phyloP scores from a whole-genome alignment of 2,113 vertebrate genomes.

The Ivindomyrus marchei region DNA sequence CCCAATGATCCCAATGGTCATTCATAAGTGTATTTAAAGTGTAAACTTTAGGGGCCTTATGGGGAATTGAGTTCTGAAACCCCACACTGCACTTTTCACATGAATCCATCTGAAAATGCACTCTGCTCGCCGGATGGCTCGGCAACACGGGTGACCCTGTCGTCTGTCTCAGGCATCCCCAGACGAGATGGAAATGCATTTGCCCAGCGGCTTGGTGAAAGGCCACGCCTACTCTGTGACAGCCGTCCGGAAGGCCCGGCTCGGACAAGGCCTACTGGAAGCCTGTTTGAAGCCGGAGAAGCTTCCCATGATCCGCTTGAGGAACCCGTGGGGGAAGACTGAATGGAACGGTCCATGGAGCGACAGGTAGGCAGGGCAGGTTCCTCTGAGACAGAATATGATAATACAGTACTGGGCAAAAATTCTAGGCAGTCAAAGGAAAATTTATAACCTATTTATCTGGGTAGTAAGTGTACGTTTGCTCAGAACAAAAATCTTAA shows the following conservation, averaged over 20 bases:
- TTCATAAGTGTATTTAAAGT: neutral
- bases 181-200: conserved; percentile 58
- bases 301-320: conserved; percentile 80
- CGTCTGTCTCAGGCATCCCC: conserved; percentile 45
- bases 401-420: too few species aligned
- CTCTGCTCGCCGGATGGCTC: too few species aligned
- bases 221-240: conserved; percentile 87
- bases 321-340: conserved; percentile 85
- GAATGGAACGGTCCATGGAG: conserved; percentile 92
- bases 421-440: too few species aligned
- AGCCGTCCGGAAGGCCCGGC: conserved; percentile 65
- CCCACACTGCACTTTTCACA: neutral
- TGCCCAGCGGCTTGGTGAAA: conserved; percentile 69
- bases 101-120: neutral
- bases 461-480: too few species aligned
- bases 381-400: neutral
- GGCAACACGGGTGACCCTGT: neutral
- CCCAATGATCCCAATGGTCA: neutral
- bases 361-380: conserved; percentile 69
- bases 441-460: too few species aligned
- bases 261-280: conserved; percentile 64
- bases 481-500: too few species aligned
- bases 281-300: conserved; percentile 72
- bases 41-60: neutral
- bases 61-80: neutral